Percentiles rank a stretch among this genome's conserved stretches.
phyloP scores from a whole-genome alignment of 2,888 invertebrate genomes.

The Amphipyra tragopoginis region DNA sequence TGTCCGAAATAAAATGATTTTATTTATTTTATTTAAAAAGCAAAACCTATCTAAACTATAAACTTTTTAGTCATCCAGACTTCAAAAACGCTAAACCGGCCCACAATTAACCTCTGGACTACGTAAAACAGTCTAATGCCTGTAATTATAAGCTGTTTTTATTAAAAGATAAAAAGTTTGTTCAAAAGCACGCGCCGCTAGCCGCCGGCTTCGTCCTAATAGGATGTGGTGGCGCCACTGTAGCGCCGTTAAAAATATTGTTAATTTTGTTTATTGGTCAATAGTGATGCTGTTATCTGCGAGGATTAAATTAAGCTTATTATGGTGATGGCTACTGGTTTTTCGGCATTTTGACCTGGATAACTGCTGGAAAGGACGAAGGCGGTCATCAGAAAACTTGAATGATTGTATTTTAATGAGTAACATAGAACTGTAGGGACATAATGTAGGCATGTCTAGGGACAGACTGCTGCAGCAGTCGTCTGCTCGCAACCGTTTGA shows the following conservation, averaged over 20 bases:
- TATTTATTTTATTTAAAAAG: no score
- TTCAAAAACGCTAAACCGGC: conserved; percentile 67
- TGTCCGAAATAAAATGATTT: no score
- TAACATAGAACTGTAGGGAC: no score
- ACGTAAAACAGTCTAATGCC: conserved; percentile 82
- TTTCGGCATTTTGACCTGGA: background rate
- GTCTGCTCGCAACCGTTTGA: no score
- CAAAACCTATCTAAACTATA: background rate
- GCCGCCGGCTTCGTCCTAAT: conserved; percentile 48
- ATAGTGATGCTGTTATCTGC: conserved; percentile 36
- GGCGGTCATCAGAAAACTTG: no score
- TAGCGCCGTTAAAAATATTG: conserved; percentile 37
- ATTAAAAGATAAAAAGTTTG: conserved; percentile 70
- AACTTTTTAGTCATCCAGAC: conserved; percentile 42
- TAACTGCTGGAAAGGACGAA: no score
- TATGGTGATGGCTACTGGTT: conserved; percentile 37
- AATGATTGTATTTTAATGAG: no score
- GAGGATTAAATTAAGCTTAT: conserved; percentile 39
- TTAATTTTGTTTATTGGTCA: conserved; percentile 43
- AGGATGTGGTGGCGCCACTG: conserved; percentile 55
- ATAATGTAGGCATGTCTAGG: no score
- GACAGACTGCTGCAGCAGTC: no score
- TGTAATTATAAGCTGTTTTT: conserved; percentile 84
- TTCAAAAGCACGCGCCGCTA: conserved; percentile 82
- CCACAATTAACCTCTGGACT: conserved; percentile 84